These are phyloP conservation scores for Lucilia sericata DNA, from an alignment of 1,140 invertebrate species.

Conservation along the genomic window DNA sequence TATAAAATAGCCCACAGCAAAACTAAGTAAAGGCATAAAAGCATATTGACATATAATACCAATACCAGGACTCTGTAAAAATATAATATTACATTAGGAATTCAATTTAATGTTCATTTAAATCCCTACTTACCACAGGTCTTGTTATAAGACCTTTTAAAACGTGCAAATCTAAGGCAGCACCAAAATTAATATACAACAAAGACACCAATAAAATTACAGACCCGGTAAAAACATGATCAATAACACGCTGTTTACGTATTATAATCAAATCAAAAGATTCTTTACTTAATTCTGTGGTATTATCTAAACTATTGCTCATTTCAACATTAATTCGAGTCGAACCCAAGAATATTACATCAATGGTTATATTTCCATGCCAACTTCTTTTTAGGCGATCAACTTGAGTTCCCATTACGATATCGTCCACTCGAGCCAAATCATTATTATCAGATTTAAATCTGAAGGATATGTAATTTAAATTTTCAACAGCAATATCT, in stretches of 20 bases:
- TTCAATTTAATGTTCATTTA: neutral
- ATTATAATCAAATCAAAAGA: constrained; percentile 71
- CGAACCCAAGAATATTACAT: constrained; percentile 55
- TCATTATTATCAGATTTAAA: constrained; percentile 48
- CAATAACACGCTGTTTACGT: constrained; percentile 75
- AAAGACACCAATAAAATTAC: constrained; percentile 84
- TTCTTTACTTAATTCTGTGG: constrained; percentile 50
- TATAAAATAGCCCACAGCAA: constrained; percentile 76
- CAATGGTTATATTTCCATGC: constrained; percentile 52
- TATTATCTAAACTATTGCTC: constrained; percentile 48
- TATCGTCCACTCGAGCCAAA: constrained; percentile 51
- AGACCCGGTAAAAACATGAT: constrained; percentile 82
- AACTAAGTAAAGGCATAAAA: constrained; percentile 89
- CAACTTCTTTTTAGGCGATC: constrained; percentile 48
- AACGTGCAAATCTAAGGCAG: constrained; percentile 83
- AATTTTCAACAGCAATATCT: constrained; percentile 13
- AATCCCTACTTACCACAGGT: constrained; percentile 72
- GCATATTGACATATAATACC: constrained; percentile 86
- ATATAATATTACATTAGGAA: constrained; percentile 56
- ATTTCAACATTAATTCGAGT: constrained; percentile 53
- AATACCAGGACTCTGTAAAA: constrained; percentile 74
- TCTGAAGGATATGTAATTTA: constrained; percentile 47
- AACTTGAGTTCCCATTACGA: constrained; percentile 48
- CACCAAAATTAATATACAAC: constrained; percentile 94
- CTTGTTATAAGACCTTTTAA: constrained; percentile 77